Evolutionary conservation across 2,888 invertebrate genomes (phyloP), one percentile per base, ranked within the genome.

Genomic region (Acholoe squamosa): DNA sequence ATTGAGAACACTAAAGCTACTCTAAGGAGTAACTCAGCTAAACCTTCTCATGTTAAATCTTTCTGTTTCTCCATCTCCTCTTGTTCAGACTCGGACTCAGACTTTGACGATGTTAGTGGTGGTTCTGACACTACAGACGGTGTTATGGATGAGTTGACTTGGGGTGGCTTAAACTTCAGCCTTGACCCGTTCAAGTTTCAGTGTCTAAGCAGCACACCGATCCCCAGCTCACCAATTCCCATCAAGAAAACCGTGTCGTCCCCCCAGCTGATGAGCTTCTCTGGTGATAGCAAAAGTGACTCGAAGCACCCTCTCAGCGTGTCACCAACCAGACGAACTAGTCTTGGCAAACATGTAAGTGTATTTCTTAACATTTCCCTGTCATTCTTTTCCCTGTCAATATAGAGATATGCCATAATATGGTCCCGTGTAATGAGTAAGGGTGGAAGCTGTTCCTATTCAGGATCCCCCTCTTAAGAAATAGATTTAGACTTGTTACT

Each of bases 11-110:
- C 28, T 71, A 43, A 43, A 43, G 3, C 43, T 10, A 43, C 3
- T 10, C 3, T 43, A 7, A 43, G 43, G 43, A 43, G 43, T 43
- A 43, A 43, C 43, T 0, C 25, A 25, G 71, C 3, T 0, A 25
- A 71, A 25, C n/a, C 71, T 28, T 14, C 25, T 28, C 71, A 22
- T 14, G 31, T 28, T 14, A 71, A 25, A 25, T 28, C 25, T 28
- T 71, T 14, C 71, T 71, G 28, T 28, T 71, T 71, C 71, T 71
- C 71, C 28, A 71, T 71, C 25, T 71, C 71, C 25, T 71, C 71
- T 3, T 28, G 25, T 28, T 43, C 43, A 10, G 31, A 71, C 71
- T 71, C 71, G 14, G 71, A 71, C 71, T 71, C 71, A n/a, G 71
- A 71, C 71, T 71, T 71, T 71, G 71, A 71, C 25, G 31, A 71